Percentiles rank a stretch among this genome's conserved stretches.
Conservation (phyloP, 1,140 invertebrate species). For the Drosophila santomea region DNA sequence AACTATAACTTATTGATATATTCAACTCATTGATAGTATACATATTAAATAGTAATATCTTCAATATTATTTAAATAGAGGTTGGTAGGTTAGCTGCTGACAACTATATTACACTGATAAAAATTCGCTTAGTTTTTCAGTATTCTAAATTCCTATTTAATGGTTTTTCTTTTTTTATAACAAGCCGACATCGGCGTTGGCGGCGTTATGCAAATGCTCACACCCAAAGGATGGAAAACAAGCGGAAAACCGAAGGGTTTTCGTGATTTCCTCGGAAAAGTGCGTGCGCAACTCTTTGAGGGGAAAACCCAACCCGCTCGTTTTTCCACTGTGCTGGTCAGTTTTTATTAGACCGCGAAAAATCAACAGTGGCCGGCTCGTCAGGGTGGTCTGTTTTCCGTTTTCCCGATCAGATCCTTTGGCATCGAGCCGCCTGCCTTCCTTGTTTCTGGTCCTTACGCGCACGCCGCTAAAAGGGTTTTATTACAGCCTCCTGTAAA, state of each 20-base stretch:
- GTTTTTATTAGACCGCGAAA: conserved; percentile 81
- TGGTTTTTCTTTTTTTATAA: neutral
- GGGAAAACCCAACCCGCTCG: conserved; percentile 21
- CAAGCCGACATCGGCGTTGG: conserved; percentile 17
- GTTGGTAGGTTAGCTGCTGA: no score
- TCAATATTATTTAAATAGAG: no score
- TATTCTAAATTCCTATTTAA: neutral
- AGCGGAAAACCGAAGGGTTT: conserved; percentile 59
- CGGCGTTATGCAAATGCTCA: conserved; percentile 62
- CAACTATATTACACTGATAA: no score
- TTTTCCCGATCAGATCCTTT: conserved; percentile 12
- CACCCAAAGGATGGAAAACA: conserved; percentile 41
- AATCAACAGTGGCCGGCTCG: conserved; percentile 76
- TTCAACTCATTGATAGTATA: no score
- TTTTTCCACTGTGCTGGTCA: conserved; percentile 31
- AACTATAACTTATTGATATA: no score
- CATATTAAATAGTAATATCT: no score
- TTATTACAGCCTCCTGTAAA: conserved; percentile 66
- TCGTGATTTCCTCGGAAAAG: conserved; percentile 75
- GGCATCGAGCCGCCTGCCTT: conserved; percentile 22
- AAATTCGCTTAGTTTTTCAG: neutral
- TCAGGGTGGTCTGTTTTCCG: conserved; percentile 59
- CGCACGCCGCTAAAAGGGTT: conserved; percentile 71
- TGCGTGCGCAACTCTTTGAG: conserved; percentile 71
- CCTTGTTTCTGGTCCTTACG: conserved; percentile 47